Evolutionary conservation across 2,113 vertebrate species (phyloP).

Genomic region (Phalacrocorax pelagicus): DNA sequence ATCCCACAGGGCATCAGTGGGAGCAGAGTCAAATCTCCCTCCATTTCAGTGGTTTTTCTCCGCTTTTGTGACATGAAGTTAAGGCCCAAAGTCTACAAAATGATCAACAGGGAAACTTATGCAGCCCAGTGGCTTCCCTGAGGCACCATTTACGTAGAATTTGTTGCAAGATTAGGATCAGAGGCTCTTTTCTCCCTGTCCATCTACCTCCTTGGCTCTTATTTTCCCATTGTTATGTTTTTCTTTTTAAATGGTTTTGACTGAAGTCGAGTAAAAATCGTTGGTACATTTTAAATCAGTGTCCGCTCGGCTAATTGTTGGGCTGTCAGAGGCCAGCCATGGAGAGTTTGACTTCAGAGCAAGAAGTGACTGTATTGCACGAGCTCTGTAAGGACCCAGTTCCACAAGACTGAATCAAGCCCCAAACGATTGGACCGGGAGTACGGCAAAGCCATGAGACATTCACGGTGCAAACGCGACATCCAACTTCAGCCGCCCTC

Average conservation of each 20-base stretch:
- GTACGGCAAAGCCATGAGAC: not conserved
- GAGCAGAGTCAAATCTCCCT: not conserved
- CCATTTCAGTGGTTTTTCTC: not conserved
- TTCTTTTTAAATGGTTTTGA: not conserved
- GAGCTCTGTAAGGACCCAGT: not conserved
- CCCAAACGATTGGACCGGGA: not conserved
- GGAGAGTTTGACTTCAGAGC: not conserved
- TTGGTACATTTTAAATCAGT: not conserved
- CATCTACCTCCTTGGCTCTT: not conserved
- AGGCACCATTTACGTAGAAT: not conserved
- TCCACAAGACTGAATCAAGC: not conserved
- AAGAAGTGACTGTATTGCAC: not conserved
- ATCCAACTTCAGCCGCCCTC: not conserved
- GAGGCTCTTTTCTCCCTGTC: not conserved
- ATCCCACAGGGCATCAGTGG: not conserved
- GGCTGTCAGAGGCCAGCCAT: not conserved
- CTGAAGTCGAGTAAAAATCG: not conserved
- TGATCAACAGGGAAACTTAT: not conserved
- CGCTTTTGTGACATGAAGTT: not conserved
- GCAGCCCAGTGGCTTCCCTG: not conserved
- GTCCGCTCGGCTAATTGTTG: not conserved
- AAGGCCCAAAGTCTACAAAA: not conserved
- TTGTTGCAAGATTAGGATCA: not conserved
- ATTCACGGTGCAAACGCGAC: not conserved
- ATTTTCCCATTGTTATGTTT: not conserved